phyloP scores from a whole-genome alignment of 2,888 invertebrate species.

The Criorhina ranunculi region DNA sequence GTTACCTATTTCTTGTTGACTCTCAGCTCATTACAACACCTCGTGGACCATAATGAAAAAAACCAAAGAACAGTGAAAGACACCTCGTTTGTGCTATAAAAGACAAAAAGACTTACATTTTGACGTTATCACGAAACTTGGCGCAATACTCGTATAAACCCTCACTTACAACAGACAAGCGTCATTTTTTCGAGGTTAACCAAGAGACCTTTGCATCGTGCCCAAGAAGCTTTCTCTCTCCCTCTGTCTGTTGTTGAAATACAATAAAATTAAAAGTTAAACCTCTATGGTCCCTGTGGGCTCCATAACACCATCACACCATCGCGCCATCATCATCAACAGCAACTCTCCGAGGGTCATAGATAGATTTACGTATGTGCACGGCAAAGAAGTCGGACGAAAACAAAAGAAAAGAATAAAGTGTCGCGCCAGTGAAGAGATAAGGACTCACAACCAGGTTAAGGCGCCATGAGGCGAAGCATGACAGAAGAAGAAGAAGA shows the following conservation, averaged over 20 bases:
- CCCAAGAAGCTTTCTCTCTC: slow-evolving; percentile 6
- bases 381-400: slow-evolving; percentile 61
- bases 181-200: slow-evolving; percentile 38
- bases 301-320: slow-evolving; percentile 33
- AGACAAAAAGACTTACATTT: slow-evolving; percentile 54
- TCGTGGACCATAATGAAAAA: slow-evolving; percentile 42
- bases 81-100: slow-evolving; percentile 47
- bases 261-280: slow-evolving; percentile 60
- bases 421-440: slow-evolving; percentile 73
- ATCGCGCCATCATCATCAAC: slow-evolving; percentile 47
- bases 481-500: slow-evolving; percentile 25
- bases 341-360: slow-evolving; percentile 65
- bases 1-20: slow-evolving; percentile 13
- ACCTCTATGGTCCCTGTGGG: slow-evolving; percentile 52
- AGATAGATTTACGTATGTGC: slow-evolving; percentile 54
- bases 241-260: slow-evolving; percentile 31
- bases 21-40: slow-evolving; percentile 41
- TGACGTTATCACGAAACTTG: slow-evolving; percentile 60
- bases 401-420: slow-evolving; percentile 53
- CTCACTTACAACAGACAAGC: slow-evolving; percentile 10
- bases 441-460: slow-evolving; percentile 67
- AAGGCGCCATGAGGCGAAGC: slow-evolving; percentile 71
- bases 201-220: slow-evolving; percentile 52
- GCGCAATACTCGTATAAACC: slow-evolving; percentile 46
- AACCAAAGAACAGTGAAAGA: slow-evolving; percentile 14